Conservation (phyloP, 2,888 invertebrate species). For the Sinelater perroti region DNA sequence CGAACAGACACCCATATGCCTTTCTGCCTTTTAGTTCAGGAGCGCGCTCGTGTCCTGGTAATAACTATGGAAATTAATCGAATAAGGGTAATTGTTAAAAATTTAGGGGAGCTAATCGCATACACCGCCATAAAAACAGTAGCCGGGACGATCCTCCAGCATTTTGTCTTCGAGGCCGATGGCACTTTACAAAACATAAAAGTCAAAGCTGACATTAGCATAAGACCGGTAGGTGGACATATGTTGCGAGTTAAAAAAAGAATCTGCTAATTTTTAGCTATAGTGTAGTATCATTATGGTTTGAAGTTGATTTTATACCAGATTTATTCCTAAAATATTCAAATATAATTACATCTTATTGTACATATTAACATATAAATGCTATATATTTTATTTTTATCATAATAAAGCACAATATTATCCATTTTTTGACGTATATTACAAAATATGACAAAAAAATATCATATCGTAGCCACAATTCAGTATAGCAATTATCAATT, state of each 20-base stretch:
- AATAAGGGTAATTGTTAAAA: background rate
- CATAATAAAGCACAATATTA: too few relatives aligned
- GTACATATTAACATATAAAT: too few relatives aligned
- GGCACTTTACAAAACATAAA: conserved; percentile 21
- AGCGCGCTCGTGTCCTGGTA: conserved; percentile 50
- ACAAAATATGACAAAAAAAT: too few relatives aligned
- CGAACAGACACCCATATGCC: conserved; percentile 48
- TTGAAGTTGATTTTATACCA: too few relatives aligned
- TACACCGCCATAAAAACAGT: conserved; percentile 16
- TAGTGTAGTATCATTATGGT: too few relatives aligned
- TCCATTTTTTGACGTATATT: too few relatives aligned
- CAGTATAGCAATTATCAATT: too few relatives aligned
- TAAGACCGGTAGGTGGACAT: conserved; percentile 20
- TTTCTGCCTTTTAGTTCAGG: conserved; percentile 55
- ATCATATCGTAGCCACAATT: too few relatives aligned
- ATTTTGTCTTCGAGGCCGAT: conserved; percentile 19
- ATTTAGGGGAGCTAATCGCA: conserved; percentile 23
- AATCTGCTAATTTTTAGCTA: conserved; percentile 4
- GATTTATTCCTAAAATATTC: too few relatives aligned
- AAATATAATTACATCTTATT: too few relatives aligned
- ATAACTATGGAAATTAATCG: too few relatives aligned
- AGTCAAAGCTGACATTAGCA: conserved; percentile 24
- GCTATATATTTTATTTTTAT: too few relatives aligned
- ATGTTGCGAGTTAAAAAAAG: conserved; percentile 9
- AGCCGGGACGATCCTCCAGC: conserved; percentile 10